A percentile compares a stretch with the other conserved stretches of the same genome.
Conservation (phyloP, 1,140 invertebrate genomes). For the Brachionus asplanchnoidis region DNA sequence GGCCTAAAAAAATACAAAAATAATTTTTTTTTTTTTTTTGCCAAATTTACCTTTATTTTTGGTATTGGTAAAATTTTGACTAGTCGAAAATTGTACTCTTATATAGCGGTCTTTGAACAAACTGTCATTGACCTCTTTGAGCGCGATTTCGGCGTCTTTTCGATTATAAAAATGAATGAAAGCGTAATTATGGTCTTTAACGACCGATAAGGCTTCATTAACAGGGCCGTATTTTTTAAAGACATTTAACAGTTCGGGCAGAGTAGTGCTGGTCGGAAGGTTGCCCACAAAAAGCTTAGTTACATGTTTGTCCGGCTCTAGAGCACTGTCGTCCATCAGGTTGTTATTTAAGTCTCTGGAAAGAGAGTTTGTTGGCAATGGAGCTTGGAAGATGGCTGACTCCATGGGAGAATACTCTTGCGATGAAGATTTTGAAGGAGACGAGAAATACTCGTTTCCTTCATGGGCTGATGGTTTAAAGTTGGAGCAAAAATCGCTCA, state of each 20-base stretch:
- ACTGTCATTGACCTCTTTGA: conserved; percentile 35
- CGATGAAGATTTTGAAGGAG: conserved; percentile 23
- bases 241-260: conserved; percentile 19
- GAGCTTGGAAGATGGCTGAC: background rate
- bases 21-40: background rate
- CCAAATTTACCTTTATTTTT: conserved; percentile 21
- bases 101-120: conserved; percentile 40
- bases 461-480: background rate
- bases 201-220: conserved; percentile 25
- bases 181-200: conserved; percentile 39
- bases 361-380: background rate
- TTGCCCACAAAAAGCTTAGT: conserved; percentile 41
- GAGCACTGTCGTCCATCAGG: background rate
- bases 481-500: background rate
- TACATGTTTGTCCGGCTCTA: background rate
- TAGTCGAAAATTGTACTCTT: conserved; percentile 41
- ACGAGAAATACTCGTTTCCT: conserved; percentile 1
- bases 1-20: background rate
- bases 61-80: conserved; percentile 20
- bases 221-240: conserved; percentile 38
- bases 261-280: conserved; percentile 33
- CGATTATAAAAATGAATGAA: conserved; percentile 42
- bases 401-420: conserved; percentile 22
- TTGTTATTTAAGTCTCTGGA: background rate
- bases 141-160: conserved; percentile 16